Base-by-base conservation (phyloP, 2,113 vertebrate species). In the Peromyscus californicus region DNA sequence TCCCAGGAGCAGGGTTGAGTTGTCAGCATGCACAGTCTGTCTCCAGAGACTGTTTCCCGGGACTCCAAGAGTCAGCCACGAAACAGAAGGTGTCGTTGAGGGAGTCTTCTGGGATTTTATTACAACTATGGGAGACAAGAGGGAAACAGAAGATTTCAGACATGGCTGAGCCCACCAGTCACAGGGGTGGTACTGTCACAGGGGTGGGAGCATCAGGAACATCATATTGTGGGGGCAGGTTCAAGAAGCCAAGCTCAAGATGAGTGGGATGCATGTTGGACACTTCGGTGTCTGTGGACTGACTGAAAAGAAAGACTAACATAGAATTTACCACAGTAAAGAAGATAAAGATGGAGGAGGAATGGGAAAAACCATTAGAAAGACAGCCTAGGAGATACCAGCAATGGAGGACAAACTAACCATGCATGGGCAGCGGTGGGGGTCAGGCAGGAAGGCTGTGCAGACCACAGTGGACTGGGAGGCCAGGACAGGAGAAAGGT, bases 91-190 rank as follows among this genome's bases (percentile, higher is more conserved):
- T 42, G 21, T 4, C 22, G 4, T 0, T 16, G 67, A 74, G 59
- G 69, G 67, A 92, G 45, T 87, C 74, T 95, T 57, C 86, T 12
- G 17, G 78, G 76, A 88, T 48, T 69, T 13, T 22, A 16, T 76
- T 48, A n/a, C 5, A 4, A 22, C 51, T 86, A 67, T 45, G 24
- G 75, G 63, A 89, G 78, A 79, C 59, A n/a, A 67, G 63, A 76
- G 31, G 76, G 63, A 33, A 45, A 67, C 61, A 39, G 15, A 7
- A 5, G 51, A 4, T 67, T 86, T 2, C 22, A 92, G 74, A 51
- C 72, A 48, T 76, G 67, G 36, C 11, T 22, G 42, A 95, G 33
- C 7, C 3, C 57, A 29, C 31, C 51, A 42, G 13, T 26, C n/a
- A 9, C 65, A 16, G 72, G 36, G 70, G 5, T 3, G 10, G 16